A percentile compares a stretch with the other conserved stretches of the same genome.
phyloP scores from a whole-genome alignment of 2,888 invertebrate genomes.

The Pristionchus japonicus region DNA sequence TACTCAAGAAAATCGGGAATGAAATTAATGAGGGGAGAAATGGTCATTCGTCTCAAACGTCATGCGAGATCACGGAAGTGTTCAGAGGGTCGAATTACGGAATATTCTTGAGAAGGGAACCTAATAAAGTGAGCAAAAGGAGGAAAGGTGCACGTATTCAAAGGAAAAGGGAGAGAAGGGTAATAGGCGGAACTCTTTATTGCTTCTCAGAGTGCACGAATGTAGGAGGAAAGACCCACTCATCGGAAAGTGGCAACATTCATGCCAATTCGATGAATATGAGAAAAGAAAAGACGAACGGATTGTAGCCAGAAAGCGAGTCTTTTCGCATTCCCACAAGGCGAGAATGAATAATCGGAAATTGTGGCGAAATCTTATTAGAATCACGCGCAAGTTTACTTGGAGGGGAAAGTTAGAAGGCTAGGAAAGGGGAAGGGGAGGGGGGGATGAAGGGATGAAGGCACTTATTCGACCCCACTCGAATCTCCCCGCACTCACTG shows the following conservation, averaged over 20 bases:
- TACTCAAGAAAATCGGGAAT: neutral
- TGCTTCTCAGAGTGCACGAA: neutral
- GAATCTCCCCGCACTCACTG: neutral
- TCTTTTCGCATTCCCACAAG: neutral
- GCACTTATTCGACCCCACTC: neutral
- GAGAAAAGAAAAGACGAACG: neutral
- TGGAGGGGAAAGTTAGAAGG: neutral
- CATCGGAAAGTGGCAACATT: neutral
- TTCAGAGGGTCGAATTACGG: neutral
- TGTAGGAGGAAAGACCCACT: neutral
- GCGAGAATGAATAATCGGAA: slow-evolving; percentile 4
- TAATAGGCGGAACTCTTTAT: neutral
- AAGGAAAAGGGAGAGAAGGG: neutral
- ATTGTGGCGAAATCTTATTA: slow-evolving; percentile 5
- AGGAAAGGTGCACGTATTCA: neutral
- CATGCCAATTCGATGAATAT: neutral
- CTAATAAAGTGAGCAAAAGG: neutral
- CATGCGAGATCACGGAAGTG: neutral
- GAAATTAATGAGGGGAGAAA: neutral
- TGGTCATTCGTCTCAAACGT: neutral
- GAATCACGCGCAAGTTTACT: neutral
- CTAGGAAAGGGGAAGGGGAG: neutral
- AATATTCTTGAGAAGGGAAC: neutral
- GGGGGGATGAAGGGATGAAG: neutral
- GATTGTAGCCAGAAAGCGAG: neutral